Conservation (phyloP, 2,888 invertebrate species). For the Stenotaenia linearis region DNA sequence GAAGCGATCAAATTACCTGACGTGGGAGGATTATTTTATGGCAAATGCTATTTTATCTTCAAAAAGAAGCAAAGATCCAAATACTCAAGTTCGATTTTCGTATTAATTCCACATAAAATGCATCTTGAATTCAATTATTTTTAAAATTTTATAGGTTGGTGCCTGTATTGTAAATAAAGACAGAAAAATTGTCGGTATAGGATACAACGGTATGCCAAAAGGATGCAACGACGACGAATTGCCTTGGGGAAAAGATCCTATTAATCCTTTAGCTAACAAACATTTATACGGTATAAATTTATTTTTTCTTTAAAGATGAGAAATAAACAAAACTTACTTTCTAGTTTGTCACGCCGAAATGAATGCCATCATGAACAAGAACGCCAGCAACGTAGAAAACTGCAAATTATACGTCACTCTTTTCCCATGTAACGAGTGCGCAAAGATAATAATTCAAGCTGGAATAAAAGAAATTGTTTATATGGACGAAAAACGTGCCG, state of each 20-base stretch:
- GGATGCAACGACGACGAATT: conserved; percentile 82
- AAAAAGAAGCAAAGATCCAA: conserved; percentile 90
- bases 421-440: conserved; percentile 97
- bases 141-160: conserved; percentile 55
- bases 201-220: conserved; percentile 95
- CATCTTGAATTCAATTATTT: neutral
- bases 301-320: neutral
- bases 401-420: conserved; percentile 82
- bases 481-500: conserved; percentile 72
- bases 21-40: conserved; percentile 96
- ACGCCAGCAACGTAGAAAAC: conserved; percentile 65
- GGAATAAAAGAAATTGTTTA: conserved; percentile 61
- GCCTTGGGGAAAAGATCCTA: conserved; percentile 73
- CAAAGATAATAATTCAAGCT: conserved; percentile 92
- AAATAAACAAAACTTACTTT: neutral
- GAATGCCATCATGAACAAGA: conserved; percentile 92
- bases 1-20: conserved; percentile 63
- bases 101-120: no score
- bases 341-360: conserved; percentile 95
- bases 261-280: conserved; percentile 65
- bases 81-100: conserved; percentile 64
- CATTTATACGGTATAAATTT: conserved; percentile 66
- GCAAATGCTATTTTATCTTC: conserved; percentile 82
- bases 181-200: conserved; percentile 83
- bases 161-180: conserved; percentile 85